Conservation (phyloP, 2,113 vertebrate genomes). For the Ascaphus truei region DNA sequence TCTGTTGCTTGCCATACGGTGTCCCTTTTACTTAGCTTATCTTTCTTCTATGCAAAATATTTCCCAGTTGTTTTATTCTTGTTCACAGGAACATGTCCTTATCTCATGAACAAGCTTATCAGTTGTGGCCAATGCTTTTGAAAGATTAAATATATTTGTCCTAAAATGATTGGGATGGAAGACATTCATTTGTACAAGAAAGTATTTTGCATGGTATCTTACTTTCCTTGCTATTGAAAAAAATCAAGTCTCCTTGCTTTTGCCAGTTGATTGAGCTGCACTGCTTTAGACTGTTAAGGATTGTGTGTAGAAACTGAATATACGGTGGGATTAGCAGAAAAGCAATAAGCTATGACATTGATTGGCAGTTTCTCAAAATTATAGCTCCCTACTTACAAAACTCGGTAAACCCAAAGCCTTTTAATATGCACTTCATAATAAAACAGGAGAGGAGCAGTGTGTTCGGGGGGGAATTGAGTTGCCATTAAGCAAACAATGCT, state of each 20-base stretch:
- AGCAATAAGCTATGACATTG: neutral
- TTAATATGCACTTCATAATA: neutral
- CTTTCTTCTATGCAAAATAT: too few species aligned
- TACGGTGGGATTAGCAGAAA: conserved; percentile 9
- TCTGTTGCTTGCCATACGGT: too few species aligned
- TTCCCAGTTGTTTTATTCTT: too few species aligned
- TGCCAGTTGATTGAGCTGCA: neutral
- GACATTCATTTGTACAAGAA: conserved; percentile 13
- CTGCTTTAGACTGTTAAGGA: neutral
- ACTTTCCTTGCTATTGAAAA: conserved; percentile 17
- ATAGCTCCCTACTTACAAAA: conserved; percentile 25
- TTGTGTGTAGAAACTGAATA: neutral
- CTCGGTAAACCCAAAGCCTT: conserved; percentile 23
- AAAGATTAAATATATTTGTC: too few species aligned
- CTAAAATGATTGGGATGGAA: conserved; percentile 44
- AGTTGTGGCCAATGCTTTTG: too few species aligned
- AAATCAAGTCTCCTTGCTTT: conserved; percentile 12
- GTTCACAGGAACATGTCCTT: too few species aligned
- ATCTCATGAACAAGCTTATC: too few species aligned
- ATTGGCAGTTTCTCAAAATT: conserved; percentile 16
- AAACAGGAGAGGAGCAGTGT: neutral
- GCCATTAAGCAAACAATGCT: neutral
- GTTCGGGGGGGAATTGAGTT: neutral
- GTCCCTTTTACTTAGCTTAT: too few species aligned
- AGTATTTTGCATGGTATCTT: conserved; percentile 26